Base-by-base conservation (phyloP, 2,113 vertebrate species). In the Poeciliopsis turrubarensis region DNA sequence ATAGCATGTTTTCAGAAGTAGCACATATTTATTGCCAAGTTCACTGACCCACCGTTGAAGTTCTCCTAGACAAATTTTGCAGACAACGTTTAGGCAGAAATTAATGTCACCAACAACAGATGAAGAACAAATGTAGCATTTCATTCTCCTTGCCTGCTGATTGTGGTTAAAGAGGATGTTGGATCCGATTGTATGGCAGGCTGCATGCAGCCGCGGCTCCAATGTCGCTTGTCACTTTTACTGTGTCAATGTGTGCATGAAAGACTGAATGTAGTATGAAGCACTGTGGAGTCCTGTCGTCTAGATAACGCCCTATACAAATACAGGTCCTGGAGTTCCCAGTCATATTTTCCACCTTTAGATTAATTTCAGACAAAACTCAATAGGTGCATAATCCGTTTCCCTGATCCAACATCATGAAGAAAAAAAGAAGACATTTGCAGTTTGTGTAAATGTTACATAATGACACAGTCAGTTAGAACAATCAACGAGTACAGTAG, bases 401-500 rank as follows among this genome's bases (percentile, higher is more conserved):
- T 66, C 7, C 68, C 2, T 61, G 22, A 10, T 60, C n/a, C 32
- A 39, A 27, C 32, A 70, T 60, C 57, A 67, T 44, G 15, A 62
- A n/a, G n/a, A n/a, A n/a, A 30, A 75, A 73, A 72, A 17, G 13
- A 2, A 2, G 5, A 47, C 14, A 57, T 60, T 47, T 62, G 29
- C 54, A 77, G 80, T 51, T 68, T 63, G 51, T 72, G 77, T 70
- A 71, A 75, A 67, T 82, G 65, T 80, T 80, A 81, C 77, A 67
- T 71, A 82, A 90, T 41, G 69, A 62, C 10, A 25, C 25, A 34
- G 47, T 73, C 25, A 41, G 72, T 73, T 65, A 30, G 68, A 75
- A 78, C 70, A 83, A 89, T 84, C 85, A 73, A 89, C 80, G 77
- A 67, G 78, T 84, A 89, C 86, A 89, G 83, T 92, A 87, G 86